phyloP scores from a whole-genome alignment of 1,140 invertebrate species.

The Cydia splendana region DNA sequence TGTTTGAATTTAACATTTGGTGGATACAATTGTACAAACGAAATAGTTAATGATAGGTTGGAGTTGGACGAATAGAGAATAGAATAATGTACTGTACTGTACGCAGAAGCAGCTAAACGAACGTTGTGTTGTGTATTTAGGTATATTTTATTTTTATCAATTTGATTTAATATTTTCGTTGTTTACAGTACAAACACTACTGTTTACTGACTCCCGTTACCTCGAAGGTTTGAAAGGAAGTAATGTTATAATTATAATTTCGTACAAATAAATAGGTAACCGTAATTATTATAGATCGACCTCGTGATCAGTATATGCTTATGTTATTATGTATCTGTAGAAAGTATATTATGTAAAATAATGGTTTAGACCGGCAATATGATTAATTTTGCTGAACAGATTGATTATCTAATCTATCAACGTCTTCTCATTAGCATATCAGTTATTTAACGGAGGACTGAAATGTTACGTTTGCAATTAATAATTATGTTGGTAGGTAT shows the following conservation, averaged over 20 bases:
- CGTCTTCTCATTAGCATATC: constrained; percentile 13
- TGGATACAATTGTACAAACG: constrained; percentile 1
- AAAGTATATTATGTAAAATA: neutral
- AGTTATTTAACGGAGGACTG: neutral
- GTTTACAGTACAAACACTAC: too few species aligned
- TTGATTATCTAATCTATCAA: constrained; percentile 19
- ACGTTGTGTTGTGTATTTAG: neutral
- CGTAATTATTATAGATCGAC: neutral
- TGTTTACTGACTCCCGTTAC: too few species aligned
- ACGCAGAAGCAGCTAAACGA: neutral
- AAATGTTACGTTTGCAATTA: neutral
- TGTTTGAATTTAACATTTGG: constrained; percentile 5
- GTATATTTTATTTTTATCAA: too few species aligned
- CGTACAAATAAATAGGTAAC: neutral
- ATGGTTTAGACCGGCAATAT: neutral
- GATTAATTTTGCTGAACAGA: neutral
- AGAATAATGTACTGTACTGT: neutral
- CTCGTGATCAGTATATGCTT: neutral
- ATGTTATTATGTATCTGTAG: neutral
- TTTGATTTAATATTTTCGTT: too few species aligned
- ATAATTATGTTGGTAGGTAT: neutral
- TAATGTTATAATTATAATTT: neutral
- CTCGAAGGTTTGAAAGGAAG: too few species aligned
- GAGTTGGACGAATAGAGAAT: neutral
- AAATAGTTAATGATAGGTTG: neutral